Evolutionary conservation across 2,113 vertebrate genomes (phyloP), one percentile per base, ranked within the genome.

Genomic region (Triplophysa tibetana): DNA sequence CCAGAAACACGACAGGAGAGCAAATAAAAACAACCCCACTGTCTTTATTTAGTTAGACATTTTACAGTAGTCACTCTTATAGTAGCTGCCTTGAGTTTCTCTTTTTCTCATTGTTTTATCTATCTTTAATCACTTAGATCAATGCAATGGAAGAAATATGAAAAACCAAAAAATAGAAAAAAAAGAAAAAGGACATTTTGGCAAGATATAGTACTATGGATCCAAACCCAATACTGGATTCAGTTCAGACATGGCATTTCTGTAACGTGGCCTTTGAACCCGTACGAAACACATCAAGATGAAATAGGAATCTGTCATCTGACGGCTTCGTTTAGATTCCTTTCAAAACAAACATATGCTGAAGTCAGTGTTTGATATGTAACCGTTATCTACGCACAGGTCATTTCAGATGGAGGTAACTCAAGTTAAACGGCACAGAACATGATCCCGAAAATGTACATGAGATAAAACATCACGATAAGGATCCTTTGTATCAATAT

Each of bases 41-140:
- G 87, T 89, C 88, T 91, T 91, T 94, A 82, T 92, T 94, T 90
- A 84, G 85, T 89, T 89, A 86, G 82, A 90, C 88, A 86, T 91
- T 88, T 89, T 92, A 93, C 92, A 93, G 92, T 93, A 92, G 92
- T 94, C 89, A 90, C 92, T 92, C 89, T 83, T 81, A 90, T 89
- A 88, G 88, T 94, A 94, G 93, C 93, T 94, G 93, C 93, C 93
- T 92, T 81, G 87, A 91, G 90, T 82, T 77, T 77, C 83, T 82
- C 78, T 82, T 79, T 84, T 88, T 89, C 84, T 72, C 84, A 87
- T 89, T 84, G 70, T 90, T 90, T 86, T 81, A 86, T 81, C 81
- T 66, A 81, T 74, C 88, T 86, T 87, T 90, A 86, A 86, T 88
- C 87, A 78, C 87, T 88, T 86, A 87, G 85, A 90, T 87, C 87